Evolutionary conservation across 2,888 invertebrate species (phyloP).

Genomic region (Fragum sueziense): DNA sequence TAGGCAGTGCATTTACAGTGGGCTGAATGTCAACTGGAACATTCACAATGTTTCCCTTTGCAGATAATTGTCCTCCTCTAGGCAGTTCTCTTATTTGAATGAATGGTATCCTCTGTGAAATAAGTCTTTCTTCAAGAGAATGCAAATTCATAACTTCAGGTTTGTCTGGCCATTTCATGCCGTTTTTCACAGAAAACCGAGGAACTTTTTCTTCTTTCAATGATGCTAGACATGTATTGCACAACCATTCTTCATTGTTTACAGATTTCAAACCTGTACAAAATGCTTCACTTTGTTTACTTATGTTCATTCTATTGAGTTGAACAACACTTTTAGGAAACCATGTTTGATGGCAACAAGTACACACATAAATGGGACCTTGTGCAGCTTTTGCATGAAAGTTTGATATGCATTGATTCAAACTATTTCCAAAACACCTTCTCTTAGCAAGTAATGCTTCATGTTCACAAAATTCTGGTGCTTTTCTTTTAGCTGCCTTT

Average conservation of each 20-base stretch:
- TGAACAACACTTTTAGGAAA: not conserved
- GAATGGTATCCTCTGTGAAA: too few species aligned
- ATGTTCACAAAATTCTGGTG: not conserved
- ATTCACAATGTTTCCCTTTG: too few species aligned
- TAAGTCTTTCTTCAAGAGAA: too few species aligned
- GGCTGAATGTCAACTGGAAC: too few species aligned
- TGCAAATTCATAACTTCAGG: too few species aligned
- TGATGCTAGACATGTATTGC: too few species aligned
- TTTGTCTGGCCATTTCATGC: too few species aligned
- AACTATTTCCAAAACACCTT: slow-evolving; percentile 6
- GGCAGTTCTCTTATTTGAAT: too few species aligned
- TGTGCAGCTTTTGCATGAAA: not conserved
- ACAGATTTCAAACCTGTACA: slow-evolving; percentile 22
- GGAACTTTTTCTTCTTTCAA: too few species aligned
- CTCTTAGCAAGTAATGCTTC: not conserved
- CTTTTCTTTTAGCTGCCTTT: not conserved
- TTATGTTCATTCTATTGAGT: not conserved
- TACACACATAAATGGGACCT: slow-evolving; percentile 12
- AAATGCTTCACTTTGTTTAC: slow-evolving; percentile 15
- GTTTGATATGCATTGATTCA: slow-evolving; percentile 2
- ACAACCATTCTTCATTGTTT: slow-evolving; percentile 35
- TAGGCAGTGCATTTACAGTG: too few species aligned
- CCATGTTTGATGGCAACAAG: slow-evolving; percentile 14
- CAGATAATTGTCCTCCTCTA: too few species aligned
- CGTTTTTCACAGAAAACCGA: too few species aligned